A percentile compares a stretch with the other conserved stretches of the same genome.
phyloP scores from a whole-genome alignment of 2,113 vertebrate genomes.

The Egretta garzetta region DNA sequence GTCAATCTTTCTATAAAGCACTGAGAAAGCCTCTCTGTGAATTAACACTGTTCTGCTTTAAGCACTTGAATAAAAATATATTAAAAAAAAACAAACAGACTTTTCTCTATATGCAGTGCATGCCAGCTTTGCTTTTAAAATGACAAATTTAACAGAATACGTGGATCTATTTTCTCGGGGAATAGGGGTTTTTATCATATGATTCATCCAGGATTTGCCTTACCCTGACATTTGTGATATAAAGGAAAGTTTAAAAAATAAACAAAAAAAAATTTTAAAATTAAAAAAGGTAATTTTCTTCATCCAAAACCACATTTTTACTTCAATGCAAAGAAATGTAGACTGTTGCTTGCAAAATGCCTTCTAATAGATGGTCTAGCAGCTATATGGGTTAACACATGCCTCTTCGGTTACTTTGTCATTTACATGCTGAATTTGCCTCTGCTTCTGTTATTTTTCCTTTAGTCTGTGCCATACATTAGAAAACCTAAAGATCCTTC shows the following conservation, averaged over 20 bases:
- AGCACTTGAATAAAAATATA: slow-evolving; percentile 48
- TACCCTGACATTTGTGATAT: slow-evolving; percentile 81
- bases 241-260: slow-evolving; percentile 64
- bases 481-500: slow-evolving; percentile 73
- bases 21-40: slow-evolving; percentile 74
- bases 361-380: slow-evolving; percentile 62
- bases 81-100: not conserved
- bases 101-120: slow-evolving; percentile 75
- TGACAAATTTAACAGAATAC: slow-evolving; percentile 71
- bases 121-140: slow-evolving; percentile 77
- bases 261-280: slow-evolving; percentile 36
- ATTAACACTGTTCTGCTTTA: slow-evolving; percentile 74
- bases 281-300: slow-evolving; percentile 74
- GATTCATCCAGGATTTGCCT: slow-evolving; percentile 79
- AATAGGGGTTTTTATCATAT: slow-evolving; percentile 74
- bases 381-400: slow-evolving; percentile 50
- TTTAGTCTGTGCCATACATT: slow-evolving; percentile 68
- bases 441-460: slow-evolving; percentile 59
- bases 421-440: slow-evolving; percentile 58
- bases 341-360: slow-evolving; percentile 73
- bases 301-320: slow-evolving; percentile 76
- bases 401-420: slow-evolving; percentile 69
- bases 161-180: slow-evolving; percentile 78
- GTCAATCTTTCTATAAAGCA: slow-evolving; percentile 66
- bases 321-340: slow-evolving; percentile 74